Evolutionary conservation across 2,113 vertebrate species (phyloP).

Genomic region (Coreoperca whiteheadi): DNA sequence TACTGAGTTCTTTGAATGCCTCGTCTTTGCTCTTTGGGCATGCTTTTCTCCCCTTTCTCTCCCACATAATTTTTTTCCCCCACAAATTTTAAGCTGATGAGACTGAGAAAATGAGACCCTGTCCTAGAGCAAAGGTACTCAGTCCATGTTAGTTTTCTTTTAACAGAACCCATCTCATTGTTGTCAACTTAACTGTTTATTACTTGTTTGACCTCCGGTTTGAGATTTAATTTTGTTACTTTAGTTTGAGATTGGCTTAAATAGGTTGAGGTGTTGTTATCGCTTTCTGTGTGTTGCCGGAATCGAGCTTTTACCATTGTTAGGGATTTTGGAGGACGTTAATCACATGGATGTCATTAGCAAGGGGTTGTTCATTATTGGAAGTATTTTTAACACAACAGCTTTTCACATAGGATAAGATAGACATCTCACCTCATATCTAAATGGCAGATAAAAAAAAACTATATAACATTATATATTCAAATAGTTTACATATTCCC

Average conservation of each 20-base stretch:
- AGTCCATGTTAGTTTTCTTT: constrained; percentile 13
- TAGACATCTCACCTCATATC: not conserved
- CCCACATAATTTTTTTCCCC: constrained; percentile 49
- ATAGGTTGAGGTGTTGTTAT: not conserved
- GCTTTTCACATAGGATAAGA: not conserved
- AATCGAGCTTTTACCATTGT: not conserved
- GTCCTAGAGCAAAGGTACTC: constrained; percentile 11
- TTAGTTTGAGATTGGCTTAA: not conserved
- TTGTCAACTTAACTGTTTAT: not conserved
- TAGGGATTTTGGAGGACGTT: not conserved
- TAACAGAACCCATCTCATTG: constrained; percentile 5
- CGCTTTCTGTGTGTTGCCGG: not conserved
- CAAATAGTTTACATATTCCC: no score
- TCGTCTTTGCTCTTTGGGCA: constrained; percentile 74
- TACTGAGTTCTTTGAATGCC: constrained; percentile 86
- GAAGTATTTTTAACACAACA: not conserved
- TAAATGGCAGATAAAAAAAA: not conserved
- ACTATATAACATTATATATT: not conserved
- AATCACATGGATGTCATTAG: not conserved
- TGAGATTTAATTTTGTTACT: not conserved
- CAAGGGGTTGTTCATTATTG: not conserved
- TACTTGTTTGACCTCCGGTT: not conserved
- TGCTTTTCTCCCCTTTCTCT: constrained; percentile 60
- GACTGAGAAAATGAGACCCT: constrained; percentile 55
- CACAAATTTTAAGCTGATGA: constrained; percentile 52